A percentile compares a stretch with the other conserved stretches of the same genome.
phyloP scores from a whole-genome alignment of 2,797 vertebrate genomes.

The Enteromius afrohamiltoni region DNA sequence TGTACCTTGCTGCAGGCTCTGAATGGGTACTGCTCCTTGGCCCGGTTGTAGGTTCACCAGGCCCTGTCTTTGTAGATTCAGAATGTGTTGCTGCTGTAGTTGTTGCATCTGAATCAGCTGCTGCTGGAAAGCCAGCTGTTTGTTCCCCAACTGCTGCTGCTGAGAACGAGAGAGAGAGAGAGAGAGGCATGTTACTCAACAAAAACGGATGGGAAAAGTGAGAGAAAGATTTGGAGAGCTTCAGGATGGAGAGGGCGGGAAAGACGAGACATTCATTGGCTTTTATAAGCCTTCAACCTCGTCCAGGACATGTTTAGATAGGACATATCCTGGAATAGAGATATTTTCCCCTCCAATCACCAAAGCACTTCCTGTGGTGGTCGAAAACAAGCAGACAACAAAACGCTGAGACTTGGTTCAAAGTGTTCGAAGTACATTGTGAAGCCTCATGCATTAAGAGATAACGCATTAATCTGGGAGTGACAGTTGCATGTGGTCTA shows the following conservation, averaged over 20 bases:
- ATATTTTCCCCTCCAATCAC: slow-evolving; percentile 54
- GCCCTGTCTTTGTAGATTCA: slow-evolving; percentile 97
- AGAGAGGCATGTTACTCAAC: slow-evolving; percentile 41
- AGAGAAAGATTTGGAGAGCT: slow-evolving; percentile 65
- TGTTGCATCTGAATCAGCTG: slow-evolving; percentile 99
- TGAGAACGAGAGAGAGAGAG: slow-evolving; percentile 60
- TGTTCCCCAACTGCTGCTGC: slow-evolving; percentile 88
- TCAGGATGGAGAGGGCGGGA: slow-evolving; percentile 62
- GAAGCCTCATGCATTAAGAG: slow-evolving; percentile 35
- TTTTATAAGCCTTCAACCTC: slow-evolving; percentile 56
- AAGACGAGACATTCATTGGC: slow-evolving; percentile 53
- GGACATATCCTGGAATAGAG: slow-evolving; percentile 60
- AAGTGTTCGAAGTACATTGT: slow-evolving; percentile 34
- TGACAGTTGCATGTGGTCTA: slow-evolving; percentile 55
- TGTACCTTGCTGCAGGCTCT: slow-evolving; percentile 95
- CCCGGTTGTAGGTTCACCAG: slow-evolving; percentile 91
- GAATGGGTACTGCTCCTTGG: slow-evolving; percentile 88
- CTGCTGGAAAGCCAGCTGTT: slow-evolving; percentile 99
- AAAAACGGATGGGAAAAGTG: neutral
- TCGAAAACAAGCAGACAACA: slow-evolving; percentile 45
- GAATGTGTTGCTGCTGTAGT: slow-evolving; percentile 97
- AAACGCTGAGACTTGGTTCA: slow-evolving; percentile 13
- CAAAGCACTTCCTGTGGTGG: slow-evolving; percentile 52
- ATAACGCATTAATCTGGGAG: slow-evolving; percentile 51
- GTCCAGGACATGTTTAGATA: slow-evolving; percentile 57